Evolutionary conservation across 2,888 invertebrate genomes (phyloP), one percentile per base, ranked within the genome.

Genomic region (Steinernema hermaphroditum): DNA sequence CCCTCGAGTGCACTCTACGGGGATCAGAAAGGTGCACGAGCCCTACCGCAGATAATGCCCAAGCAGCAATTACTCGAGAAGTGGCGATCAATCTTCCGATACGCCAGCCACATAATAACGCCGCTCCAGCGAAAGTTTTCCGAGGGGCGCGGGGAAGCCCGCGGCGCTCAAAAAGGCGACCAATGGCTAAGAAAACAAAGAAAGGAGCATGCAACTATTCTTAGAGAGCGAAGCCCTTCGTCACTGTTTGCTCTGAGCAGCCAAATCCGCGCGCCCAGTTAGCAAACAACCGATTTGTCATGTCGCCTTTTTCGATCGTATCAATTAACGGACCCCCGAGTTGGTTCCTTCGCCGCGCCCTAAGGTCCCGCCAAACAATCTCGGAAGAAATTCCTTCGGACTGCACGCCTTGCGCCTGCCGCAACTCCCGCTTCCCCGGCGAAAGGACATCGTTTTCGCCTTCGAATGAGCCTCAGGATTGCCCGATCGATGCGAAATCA

Each of bases 201-300:
- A 54, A 22, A 24, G 32, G 16, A 16, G 22, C 29, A 62, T 62
- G 62, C 27, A 62, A 62, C 62, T 62, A 62, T 62, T 62, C 62
- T 32, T 27, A 29, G 62, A 19, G 46, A 46, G 16, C 62, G 62
- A 62, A 62, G 32, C 62, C 19, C 43, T 41, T 27, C 27, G 62
- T 27, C 12, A 29, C 27, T 62, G 62, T 62, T 62, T 62, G 62
- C 62, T 62, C 62, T 32, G 62, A 27, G 22, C 54, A 54, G 19
- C 16, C 62, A 29, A 62, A 62, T 62, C 29, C 62, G 62, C 62
- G 62, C 62, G 62, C 27, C 27, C 62, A 62, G 62, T 32, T 29
- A 62, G 62, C 62, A 62, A 62, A 62, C 62, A 62, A 34, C 62
- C 24, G 62, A 62, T 62, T 62, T 62, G 34, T 62, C 62, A 62